Evolutionary conservation across 64 coral and sea anemone species (phyloP).

Genomic region (Anthopleura sola): DNA sequence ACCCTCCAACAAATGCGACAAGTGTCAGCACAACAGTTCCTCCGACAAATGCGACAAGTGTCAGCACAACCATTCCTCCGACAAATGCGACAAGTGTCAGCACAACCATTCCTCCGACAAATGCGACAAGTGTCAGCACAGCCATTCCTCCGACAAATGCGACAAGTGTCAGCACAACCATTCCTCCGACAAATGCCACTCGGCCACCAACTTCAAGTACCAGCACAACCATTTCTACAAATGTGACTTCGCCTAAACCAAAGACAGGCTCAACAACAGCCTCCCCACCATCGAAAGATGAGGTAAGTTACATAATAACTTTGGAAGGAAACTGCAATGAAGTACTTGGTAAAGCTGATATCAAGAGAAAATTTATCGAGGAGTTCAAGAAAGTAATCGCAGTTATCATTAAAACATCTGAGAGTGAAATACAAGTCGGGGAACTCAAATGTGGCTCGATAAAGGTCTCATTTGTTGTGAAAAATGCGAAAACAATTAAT

Average conservation of each 20-base stretch:
- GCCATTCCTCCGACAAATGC: not conserved
- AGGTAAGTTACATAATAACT: slow-evolving; percentile 44
- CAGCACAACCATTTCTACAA: not conserved
- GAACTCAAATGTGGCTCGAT: slow-evolving; percentile 54
- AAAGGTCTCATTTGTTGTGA: slow-evolving; percentile 45
- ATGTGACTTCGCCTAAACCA: not conserved
- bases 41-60: not conserved
- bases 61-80: not conserved
- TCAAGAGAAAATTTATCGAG: slow-evolving; percentile 11
- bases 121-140: not conserved
- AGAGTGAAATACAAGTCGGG: slow-evolving; percentile 3
- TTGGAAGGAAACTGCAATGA: slow-evolving; percentile 52
- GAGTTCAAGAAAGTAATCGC: not conserved
- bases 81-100: not conserved
- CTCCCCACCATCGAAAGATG: slow-evolving; percentile 9
- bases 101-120: not conserved
- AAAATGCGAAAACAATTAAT: slow-evolving; percentile 27
- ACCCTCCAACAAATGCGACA: not conserved
- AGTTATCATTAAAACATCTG: not conserved
- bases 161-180: not conserved
- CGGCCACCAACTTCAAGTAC: not conserved
- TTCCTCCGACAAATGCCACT: not conserved
- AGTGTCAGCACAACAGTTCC: not conserved
- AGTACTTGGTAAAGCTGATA: not conserved
- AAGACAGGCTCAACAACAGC: slow-evolving; percentile 26